A percentile compares a stretch with the other conserved stretches of the same genome.
Conservation (phyloP, 2,888 invertebrate species). For the Scaptodrosophila latifasciaeformis region DNA sequence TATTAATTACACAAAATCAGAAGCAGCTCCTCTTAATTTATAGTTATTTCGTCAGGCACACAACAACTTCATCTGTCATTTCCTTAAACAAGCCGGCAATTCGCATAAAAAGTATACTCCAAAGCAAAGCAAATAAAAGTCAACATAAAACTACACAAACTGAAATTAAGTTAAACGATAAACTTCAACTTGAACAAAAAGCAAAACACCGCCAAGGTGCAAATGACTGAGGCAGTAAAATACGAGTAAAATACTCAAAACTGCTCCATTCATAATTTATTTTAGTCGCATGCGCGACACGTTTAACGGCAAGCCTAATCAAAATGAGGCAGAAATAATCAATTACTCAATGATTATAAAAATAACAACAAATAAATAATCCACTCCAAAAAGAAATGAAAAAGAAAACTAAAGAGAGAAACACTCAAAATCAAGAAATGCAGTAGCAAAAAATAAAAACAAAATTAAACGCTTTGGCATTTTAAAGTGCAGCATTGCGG, state of each 20-base stretch:
- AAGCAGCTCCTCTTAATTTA: too few species aligned
- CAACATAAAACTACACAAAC: conserved; percentile 1
- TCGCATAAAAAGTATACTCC: conserved; percentile 24
- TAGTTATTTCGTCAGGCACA: too few species aligned
- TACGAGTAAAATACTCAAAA: conserved; percentile 4
- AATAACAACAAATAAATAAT: conserved; percentile 18
- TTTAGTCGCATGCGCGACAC: too few species aligned
- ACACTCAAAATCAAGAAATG: too few species aligned
- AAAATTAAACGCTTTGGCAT: too few species aligned
- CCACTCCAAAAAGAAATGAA: conserved; percentile 15
- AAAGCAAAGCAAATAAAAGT: conserved; percentile 25
- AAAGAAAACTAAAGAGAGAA: too few species aligned
- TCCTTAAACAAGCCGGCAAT: conserved; percentile 34
- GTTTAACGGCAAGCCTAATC: too few species aligned
- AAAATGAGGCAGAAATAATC: too few species aligned
- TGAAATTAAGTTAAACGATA: conserved; percentile 29
- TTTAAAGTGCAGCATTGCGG: background rate
- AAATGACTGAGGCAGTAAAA: conserved; percentile 28
- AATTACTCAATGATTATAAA: background rate
- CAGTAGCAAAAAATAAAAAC: too few species aligned
- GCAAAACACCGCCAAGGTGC: background rate
- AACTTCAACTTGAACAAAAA: conserved; percentile 55
- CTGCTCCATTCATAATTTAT: too few species aligned
- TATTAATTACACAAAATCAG: conserved; percentile 5
- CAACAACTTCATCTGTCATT: too few species aligned